Evolutionary conservation across 2,797 vertebrate genomes (phyloP), one percentile per base, ranked within the genome.

Genomic region (Megaceryle alcyon): DNA sequence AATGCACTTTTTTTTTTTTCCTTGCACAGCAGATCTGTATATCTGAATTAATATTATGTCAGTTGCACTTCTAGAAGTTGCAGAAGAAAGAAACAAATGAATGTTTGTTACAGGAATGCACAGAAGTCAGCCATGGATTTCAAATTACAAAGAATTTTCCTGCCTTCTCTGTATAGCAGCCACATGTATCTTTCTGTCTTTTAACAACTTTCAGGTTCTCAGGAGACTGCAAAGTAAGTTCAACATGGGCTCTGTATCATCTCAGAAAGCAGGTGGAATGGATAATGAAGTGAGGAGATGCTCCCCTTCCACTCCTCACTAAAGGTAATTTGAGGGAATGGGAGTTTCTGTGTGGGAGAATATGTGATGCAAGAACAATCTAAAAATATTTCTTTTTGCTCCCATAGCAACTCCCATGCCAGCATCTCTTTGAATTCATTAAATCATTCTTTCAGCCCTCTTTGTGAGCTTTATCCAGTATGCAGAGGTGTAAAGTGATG

Each of bases 311-410:
- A 43, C 54, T 93, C 64, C 53, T 86, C 0, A 0, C 66, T 84
- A 76, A 76, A 90, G 91, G 95, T 96, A 90, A 91, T 92, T 94
- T 95, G 73, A 95, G 92, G 92, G 63, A 92, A 97, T 79, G 83
- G 91, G 85, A 96, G 85, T 94, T 90, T 95, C 95, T 96, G 90
- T 95, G 96, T 91, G 92, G 96, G 91, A 96, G 92, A 94, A 82
- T 69, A 92, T 57, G 77, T 94, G 95, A 97, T 92, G 80, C 91
- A 94, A 95, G 96, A 96, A 86, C 88, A 79, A 80, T 79, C 94
- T 92, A 94, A 96, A 96, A 96, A 95, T 96, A 96, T 80, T 88
- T 91, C 82, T 81, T 86, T 86, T 88, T 90, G 95, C 90, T 96
- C 92, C 96, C 95, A 96, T 95, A 88, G 96, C 94, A 96, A 95